Conservation (phyloP, 92 coral and sea anemone species). For the Parazoanthus darwini region DNA sequence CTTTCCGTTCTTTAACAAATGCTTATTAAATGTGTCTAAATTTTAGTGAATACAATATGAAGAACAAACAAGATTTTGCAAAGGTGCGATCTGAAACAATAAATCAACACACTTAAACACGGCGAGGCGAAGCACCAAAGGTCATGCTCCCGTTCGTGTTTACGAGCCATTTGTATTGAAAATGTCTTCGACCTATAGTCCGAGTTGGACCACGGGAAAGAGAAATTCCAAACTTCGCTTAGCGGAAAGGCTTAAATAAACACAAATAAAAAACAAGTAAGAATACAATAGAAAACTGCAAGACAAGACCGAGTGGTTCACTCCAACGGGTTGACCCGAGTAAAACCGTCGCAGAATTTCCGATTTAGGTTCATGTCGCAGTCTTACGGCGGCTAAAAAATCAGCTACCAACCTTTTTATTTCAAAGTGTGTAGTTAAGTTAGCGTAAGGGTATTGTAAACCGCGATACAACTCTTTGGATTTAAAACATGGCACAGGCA, state of each 20-base stretch:
- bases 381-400: background rate
- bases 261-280: background rate
- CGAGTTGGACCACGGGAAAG: background rate
- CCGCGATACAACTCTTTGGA: slow-evolving; percentile 8
- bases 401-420: background rate
- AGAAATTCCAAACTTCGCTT: background rate
- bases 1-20: slow-evolving; percentile 29
- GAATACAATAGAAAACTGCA: slow-evolving; percentile 27
- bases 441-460: background rate
- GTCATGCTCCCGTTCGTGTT: slow-evolving; percentile 6
- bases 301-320: background rate
- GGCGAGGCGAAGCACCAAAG: slow-evolving; percentile 17
- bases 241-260: background rate
- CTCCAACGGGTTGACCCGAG: slow-evolving; percentile 18
- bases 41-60: slow-evolving; percentile 8
- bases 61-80: slow-evolving; percentile 26
- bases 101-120: slow-evolving; percentile 9
- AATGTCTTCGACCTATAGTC: background rate
- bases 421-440: background rate
- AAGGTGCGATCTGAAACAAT: slow-evolving; percentile 38
- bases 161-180: slow-evolving; percentile 4
- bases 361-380: slow-evolving; percentile 39
- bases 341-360: slow-evolving; percentile 18
- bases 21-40: slow-evolving; percentile 27
- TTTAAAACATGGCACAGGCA: background rate